Evolutionary conservation across 2,797 vertebrate genomes (phyloP).

Genomic region (Gymnodraco acuticeps): DNA sequence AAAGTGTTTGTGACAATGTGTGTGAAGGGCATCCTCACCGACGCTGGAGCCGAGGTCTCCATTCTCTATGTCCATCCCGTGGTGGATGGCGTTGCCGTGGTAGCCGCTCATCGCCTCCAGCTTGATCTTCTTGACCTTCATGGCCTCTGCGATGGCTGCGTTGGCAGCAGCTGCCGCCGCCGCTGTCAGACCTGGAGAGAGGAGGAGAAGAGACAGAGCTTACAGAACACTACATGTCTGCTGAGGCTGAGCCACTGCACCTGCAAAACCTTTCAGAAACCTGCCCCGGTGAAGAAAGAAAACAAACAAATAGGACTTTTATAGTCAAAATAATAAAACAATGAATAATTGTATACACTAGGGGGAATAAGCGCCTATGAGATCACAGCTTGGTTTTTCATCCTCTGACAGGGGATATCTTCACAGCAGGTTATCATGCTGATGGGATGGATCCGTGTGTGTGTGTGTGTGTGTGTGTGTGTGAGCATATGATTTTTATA

Average conservation of each 20-base stretch:
- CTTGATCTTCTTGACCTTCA: constrained; percentile 99
- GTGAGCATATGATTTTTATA: constrained; percentile 74
- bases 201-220: constrained; percentile 71
- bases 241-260: constrained; percentile 70
- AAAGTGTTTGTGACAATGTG: constrained; percentile 26
- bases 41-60: constrained; percentile 97
- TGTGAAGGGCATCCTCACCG: constrained; percentile 87
- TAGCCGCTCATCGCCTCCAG: constrained; percentile 99
- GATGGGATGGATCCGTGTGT: constrained; percentile 72
- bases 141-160: constrained; percentile 98
- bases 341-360: constrained; percentile 76
- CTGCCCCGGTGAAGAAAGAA: constrained; percentile 44
- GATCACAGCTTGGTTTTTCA: constrained; percentile 72
- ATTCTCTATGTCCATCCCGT: constrained; percentile 94
- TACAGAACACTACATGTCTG: constrained; percentile 67
- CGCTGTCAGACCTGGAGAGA: constrained; percentile 93
- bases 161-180: constrained; percentile 97
- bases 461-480: constrained; percentile 57
- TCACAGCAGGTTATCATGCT: constrained; percentile 76
- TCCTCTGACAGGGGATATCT: constrained; percentile 75
- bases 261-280: constrained; percentile 67
- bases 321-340: constrained; percentile 73
- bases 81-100: constrained; percentile 95
- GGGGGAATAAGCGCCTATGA: constrained; percentile 63
- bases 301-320: constrained; percentile 55